Conservation (phyloP, 2,797 vertebrate species). For the Esox lucius region DNA sequence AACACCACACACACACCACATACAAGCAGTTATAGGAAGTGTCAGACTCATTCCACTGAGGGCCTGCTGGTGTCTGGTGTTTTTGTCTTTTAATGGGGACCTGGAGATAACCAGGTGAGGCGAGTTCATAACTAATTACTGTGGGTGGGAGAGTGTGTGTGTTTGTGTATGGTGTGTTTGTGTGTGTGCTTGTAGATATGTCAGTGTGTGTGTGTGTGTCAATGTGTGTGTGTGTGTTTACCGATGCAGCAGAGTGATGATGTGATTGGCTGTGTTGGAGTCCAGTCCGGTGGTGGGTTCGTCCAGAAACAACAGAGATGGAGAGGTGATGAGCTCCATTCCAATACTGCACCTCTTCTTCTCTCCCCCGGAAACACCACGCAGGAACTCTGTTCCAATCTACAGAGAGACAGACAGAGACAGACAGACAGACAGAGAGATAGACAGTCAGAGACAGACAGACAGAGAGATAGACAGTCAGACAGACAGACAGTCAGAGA, state of each 20-base stretch:
- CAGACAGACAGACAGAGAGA: conserved; percentile 4
- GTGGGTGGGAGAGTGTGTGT: neutral
- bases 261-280: conserved; percentile 73
- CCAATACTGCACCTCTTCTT: conserved; percentile 79
- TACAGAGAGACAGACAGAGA: conserved; percentile 39
- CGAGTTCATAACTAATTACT: too few relatives aligned
- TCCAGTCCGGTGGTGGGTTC: conserved; percentile 80
- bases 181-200: neutral
- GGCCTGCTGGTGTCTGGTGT: too few relatives aligned
- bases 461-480: too few relatives aligned
- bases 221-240: conserved; percentile 3
- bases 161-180: neutral
- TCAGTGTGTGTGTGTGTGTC: neutral
- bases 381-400: conserved; percentile 79
- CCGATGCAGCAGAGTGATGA: conserved; percentile 63
- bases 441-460: neutral
- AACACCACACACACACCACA: neutral
- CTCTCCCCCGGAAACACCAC: conserved; percentile 79
- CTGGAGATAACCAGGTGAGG: too few relatives aligned
- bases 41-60: too few relatives aligned
- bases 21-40: too few relatives aligned
- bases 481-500: too few relatives aligned
- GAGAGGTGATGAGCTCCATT: conserved; percentile 77
- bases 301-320: conserved; percentile 77
- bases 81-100: too few relatives aligned